These are phyloP conservation scores for Drosophila colorata DNA, from an alignment of 2,888 invertebrate species.

Conservation along the genomic window DNA sequence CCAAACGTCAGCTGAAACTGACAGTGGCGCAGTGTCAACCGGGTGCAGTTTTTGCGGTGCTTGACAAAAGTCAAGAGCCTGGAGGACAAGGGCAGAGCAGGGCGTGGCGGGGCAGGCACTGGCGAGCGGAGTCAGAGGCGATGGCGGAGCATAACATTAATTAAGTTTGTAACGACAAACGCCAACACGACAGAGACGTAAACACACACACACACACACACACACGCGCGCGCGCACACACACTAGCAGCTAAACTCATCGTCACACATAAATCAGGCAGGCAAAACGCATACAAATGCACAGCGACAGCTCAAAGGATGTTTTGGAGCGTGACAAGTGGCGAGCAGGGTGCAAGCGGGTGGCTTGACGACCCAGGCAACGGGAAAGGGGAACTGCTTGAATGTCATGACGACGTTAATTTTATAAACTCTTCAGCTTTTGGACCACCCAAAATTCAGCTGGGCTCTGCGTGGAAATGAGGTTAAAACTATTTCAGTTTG, in stretches of 20 bases:
- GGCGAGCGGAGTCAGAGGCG: constrained; percentile 35
- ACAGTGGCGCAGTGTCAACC: constrained; percentile 65
- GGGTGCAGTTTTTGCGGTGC: constrained; percentile 73
- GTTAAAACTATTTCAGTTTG: constrained; percentile 25
- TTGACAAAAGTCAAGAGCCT: constrained; percentile 78
- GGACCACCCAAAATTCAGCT: constrained; percentile 26
- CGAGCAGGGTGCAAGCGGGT: constrained; percentile 2
- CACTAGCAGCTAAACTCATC: constrained; percentile 16
- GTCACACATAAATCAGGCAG: constrained; percentile 62
- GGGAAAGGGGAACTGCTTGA: constrained; percentile 42
- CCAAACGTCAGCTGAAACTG: constrained; percentile 81
- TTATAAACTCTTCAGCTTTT: constrained; percentile 75
- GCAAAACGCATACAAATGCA: constrained; percentile 64
- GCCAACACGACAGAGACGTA: constrained; percentile 72
- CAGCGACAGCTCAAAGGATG: constrained; percentile 65
- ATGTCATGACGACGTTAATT: constrained; percentile 80
- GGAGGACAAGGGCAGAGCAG: constrained; percentile 55
- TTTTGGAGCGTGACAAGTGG: constrained; percentile 62
- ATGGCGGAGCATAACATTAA: constrained; percentile 73
- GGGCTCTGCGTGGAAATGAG: constrained; percentile 23
- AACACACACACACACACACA: constrained; percentile 44
- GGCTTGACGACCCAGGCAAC: constrained; percentile 57
- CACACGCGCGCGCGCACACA: constrained; percentile 11
- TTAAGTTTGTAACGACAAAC: constrained; percentile 76
- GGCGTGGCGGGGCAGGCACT: constrained; percentile 1